These are phyloP conservation scores for Micronisus gabar DNA, from an alignment of 2,113 vertebrate species.

Conservation along the genomic window DNA sequence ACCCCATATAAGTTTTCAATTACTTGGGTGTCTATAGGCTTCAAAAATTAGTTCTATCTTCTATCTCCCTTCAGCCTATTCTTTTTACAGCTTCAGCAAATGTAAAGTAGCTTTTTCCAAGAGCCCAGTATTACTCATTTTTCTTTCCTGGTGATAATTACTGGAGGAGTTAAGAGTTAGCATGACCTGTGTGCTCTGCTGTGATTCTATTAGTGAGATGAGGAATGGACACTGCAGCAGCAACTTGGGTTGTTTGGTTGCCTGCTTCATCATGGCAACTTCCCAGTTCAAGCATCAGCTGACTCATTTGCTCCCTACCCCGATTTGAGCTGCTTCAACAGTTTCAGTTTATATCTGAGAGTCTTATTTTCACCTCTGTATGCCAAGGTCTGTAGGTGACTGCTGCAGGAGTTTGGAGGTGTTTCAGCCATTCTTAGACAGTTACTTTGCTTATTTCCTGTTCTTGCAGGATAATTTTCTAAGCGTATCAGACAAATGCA, in stretches of 20 bases:
- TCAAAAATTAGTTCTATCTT: not conserved
- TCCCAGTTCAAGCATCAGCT: not conserved
- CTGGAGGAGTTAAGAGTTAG: not conserved
- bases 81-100: not conserved
- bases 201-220: not conserved
- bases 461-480: not conserved
- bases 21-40: not conserved
- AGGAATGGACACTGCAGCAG: not conserved
- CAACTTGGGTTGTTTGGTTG: not conserved
- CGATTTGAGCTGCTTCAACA: not conserved
- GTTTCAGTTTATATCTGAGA: not conserved
- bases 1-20: not conserved
- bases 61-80: not conserved
- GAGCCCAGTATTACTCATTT: not conserved
- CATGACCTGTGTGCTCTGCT: not conserved
- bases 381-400: not conserved
- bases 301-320: not conserved
- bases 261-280: fast-evolving
- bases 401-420: not conserved
- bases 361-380: fast-evolving
- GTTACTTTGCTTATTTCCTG: not conserved
- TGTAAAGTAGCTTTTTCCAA: not conserved
- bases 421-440: not conserved
- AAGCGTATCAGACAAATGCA: not conserved
- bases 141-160: not conserved